Evolutionary conservation across 2,113 vertebrate genomes (phyloP).

Genomic region (Sinosuthora webbiana): DNA sequence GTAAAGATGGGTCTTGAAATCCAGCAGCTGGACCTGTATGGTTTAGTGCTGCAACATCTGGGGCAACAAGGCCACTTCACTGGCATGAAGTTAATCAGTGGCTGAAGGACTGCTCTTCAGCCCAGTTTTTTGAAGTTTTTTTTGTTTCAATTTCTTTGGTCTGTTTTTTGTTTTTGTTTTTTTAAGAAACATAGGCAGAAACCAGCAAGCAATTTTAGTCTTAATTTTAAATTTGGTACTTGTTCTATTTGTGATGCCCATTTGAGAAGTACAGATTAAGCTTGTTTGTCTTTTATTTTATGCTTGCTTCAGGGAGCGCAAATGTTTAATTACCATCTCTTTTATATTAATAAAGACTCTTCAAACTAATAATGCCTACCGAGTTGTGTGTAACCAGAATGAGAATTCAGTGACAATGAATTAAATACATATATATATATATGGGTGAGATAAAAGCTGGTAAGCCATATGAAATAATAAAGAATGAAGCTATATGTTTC

Average conservation of each 20-base stretch:
- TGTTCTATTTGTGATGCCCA: neutral
- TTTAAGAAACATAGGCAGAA: neutral
- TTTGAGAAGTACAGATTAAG: neutral
- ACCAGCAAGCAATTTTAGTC: neutral
- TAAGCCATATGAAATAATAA: neutral
- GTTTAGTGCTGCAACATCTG: neutral
- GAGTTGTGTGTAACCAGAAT: neutral
- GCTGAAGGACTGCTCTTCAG: neutral
- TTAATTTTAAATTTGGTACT: neutral
- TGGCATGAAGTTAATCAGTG: neutral
- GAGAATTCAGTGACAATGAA: neutral
- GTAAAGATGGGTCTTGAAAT: neutral
- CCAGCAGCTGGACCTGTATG: neutral
- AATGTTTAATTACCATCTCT: slow-evolving; percentile 8
- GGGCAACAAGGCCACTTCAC: neutral
- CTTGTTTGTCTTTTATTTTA: neutral
- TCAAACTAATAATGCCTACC: neutral
- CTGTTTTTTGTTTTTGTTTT: neutral
- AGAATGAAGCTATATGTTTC: neutral
- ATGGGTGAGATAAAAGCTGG: neutral
- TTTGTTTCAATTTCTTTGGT: neutral
- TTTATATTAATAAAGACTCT: neutral
- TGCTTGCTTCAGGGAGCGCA: neutral
- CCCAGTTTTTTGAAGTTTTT: neutral
- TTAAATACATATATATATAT: neutral